Percentiles rank a stretch among this genome's conserved stretches.
These are phyloP conservation scores for Holocentrus rufus DNA, from an alignment of 2,797 vertebrate genomes.

Conservation along the genomic window DNA sequence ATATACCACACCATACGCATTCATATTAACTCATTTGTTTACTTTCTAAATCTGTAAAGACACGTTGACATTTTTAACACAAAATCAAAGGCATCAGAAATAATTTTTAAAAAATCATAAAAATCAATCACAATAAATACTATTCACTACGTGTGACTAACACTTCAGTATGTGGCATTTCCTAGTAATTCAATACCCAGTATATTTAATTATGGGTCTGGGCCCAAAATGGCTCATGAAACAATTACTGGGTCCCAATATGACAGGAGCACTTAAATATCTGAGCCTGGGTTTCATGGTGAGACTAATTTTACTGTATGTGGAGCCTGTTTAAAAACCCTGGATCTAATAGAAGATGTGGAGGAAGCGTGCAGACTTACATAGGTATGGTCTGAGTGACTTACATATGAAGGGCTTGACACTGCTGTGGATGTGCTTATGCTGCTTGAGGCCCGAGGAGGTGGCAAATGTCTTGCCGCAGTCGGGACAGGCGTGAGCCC, in stretches of 20 bases:
- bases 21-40: not conserved
- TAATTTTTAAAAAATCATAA: too few species aligned
- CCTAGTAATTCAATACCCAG: not conserved
- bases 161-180: not conserved
- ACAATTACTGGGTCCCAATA: not conserved
- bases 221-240: slow-evolving; percentile 3
- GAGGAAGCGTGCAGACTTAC: slow-evolving; percentile 82
- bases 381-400: slow-evolving; percentile 90
- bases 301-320: not conserved
- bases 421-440: slow-evolving; percentile 99
- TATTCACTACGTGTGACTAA: not conserved
- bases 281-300: not conserved
- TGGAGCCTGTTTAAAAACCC: not conserved
- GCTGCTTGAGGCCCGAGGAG: slow-evolving; percentile 99
- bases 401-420: slow-evolving; percentile 99
- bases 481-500: slow-evolving; percentile 98
- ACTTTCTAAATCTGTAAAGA: not conserved
- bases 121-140: not conserved
- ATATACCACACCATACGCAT: not conserved
- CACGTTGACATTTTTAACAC: not conserved
- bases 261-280: not conserved
- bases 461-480: slow-evolving; percentile 99
- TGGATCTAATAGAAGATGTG: slow-evolving; percentile 42
- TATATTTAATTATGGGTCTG: not conserved
- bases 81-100: not conserved